phyloP scores from a whole-genome alignment of 2,113 vertebrate genomes.

The Xyrauchen texanus region DNA sequence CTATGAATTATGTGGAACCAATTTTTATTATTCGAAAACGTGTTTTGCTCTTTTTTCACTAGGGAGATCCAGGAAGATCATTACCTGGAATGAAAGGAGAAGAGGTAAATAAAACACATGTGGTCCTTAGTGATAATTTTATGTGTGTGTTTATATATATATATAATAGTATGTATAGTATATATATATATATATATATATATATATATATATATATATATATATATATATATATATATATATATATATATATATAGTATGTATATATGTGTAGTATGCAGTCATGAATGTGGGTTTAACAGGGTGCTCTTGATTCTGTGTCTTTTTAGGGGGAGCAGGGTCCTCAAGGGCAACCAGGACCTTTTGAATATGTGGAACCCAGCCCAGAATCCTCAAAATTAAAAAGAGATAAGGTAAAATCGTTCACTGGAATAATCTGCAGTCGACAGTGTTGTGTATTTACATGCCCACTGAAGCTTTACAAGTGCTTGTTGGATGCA shows the following conservation, averaged over 20 bases:
- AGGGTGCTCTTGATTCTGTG: background rate
- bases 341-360: constrained; percentile 66
- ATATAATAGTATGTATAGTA: too few relatives aligned
- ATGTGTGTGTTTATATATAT: background rate
- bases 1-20: too few relatives aligned
- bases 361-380: constrained; percentile 67
- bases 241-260: too few relatives aligned
- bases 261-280: too few relatives aligned
- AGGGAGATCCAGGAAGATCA: constrained; percentile 71
- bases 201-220: too few relatives aligned
- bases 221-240: too few relatives aligned
- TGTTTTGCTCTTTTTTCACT: background rate
- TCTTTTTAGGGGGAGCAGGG: constrained; percentile 60
- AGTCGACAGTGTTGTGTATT: background rate
- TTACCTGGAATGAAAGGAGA: constrained; percentile 70
- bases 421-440: background rate
- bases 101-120: constrained; percentile 58
- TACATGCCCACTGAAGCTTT: background rate
- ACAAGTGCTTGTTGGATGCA: too few relatives aligned
- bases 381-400: constrained; percentile 67
- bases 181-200: too few relatives aligned
- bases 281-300: background rate
- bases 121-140: background rate
- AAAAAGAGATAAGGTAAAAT: constrained; percentile 71
- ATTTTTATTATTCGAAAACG: background rate